These are phyloP conservation scores for Rhimphoctona megacephalus DNA, from an alignment of 2,888 invertebrate species.

Conservation along the genomic window DNA sequence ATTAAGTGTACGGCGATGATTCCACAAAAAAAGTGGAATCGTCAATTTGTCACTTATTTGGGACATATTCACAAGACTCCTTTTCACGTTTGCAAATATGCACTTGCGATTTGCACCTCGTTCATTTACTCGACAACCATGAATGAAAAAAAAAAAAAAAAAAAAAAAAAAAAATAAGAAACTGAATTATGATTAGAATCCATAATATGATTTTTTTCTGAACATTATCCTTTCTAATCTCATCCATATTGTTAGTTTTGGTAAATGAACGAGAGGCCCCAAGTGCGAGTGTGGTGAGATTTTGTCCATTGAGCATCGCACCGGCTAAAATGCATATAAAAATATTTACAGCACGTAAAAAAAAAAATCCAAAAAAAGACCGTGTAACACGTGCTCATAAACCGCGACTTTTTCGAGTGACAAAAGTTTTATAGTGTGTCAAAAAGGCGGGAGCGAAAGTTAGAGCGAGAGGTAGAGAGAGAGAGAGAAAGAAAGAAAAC, in stretches of 20 bases:
- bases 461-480: conserved; percentile 24
- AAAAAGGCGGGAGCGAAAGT: conserved; percentile 40
- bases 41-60: conserved; percentile 35
- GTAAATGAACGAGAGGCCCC: conserved; percentile 56
- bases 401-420: conserved; percentile 56
- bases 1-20: conserved; percentile 37
- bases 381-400: conserved; percentile 34
- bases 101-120: conserved; percentile 52
- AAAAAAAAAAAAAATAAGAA: not conserved
- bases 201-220: not conserved
- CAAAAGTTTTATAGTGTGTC: conserved; percentile 54
- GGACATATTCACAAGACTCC: conserved; percentile 42
- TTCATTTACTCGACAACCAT: conserved; percentile 52
- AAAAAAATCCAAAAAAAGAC: not conserved
- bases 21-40: conserved; percentile 39
- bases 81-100: conserved; percentile 50
- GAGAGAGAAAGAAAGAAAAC: conserved; percentile 16
- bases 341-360: conserved; percentile 10
- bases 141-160: not conserved
- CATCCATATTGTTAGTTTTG: not conserved
- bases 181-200: not conserved
- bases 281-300: conserved; percentile 70
- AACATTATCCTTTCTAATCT: not conserved
- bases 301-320: conserved; percentile 73
- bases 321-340: conserved; percentile 26